A percentile compares a stretch with the other conserved stretches of the same genome.
These are phyloP conservation scores for Zoroaster sp. DNA, from an alignment of 53 echinoderm and acorn worm species.

Conservation along the genomic window DNA sequence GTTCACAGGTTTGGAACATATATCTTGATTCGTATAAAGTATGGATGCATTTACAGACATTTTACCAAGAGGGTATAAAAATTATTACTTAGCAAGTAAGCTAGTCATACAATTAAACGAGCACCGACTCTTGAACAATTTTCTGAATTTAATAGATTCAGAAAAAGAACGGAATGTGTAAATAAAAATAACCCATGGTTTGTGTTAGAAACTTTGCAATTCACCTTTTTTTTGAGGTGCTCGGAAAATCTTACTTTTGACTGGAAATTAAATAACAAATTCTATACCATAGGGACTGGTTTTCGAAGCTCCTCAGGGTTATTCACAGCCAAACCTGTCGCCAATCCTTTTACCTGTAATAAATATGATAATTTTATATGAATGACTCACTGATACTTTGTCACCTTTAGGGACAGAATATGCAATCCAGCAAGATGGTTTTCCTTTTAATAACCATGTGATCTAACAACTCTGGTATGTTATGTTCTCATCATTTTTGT, in stretches of 20 bases:
- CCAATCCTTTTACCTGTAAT: constrained; percentile 8
- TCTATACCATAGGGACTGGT: not conserved
- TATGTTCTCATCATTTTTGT: not conserved
- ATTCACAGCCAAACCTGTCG: not conserved
- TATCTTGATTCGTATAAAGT: too few relatives aligned
- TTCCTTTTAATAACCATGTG: not conserved
- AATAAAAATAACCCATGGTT: too few relatives aligned
- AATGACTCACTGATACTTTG: too few relatives aligned
- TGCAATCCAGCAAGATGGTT: not conserved
- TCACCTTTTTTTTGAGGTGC: too few relatives aligned
- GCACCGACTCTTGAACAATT: not conserved
- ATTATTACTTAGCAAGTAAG: not conserved
- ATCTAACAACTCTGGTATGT: not conserved
- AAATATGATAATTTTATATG: not conserved
- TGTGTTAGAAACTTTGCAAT: too few relatives aligned
- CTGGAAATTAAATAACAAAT: not conserved
- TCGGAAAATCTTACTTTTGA: not conserved
- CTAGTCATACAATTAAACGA: not conserved
- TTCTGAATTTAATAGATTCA: not conserved
- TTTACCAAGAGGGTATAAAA: not conserved
- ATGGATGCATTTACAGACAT: too few relatives aligned
- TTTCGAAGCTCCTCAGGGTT: constrained; percentile 6
- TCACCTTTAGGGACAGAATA: too few relatives aligned
- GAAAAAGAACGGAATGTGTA: not conserved
- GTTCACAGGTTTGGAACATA: not conserved